Percentiles rank a stretch among this genome's conserved stretches.
Conservation (phyloP, 2,888 invertebrate genomes). For the Orgyia antiqua region DNA sequence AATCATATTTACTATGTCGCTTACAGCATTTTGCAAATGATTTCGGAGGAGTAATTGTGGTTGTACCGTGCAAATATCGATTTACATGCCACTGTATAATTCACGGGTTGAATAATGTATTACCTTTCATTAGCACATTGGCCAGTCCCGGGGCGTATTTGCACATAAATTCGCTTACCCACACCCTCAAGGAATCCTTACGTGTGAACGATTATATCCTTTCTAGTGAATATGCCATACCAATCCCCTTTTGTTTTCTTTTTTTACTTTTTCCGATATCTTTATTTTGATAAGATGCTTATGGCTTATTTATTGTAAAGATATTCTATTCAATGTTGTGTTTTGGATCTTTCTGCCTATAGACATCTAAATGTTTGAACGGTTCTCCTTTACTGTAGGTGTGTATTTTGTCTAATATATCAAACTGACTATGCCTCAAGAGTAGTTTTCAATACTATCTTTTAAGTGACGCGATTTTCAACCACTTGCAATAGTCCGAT, state of each 20-base stretch:
- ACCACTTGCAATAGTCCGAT: too few relatives aligned
- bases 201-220: conserved; percentile 68
- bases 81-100: conserved; percentile 77
- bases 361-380: too few relatives aligned
- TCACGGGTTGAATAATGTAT: conserved; percentile 76
- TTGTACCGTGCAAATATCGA: conserved; percentile 75
- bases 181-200: conserved; percentile 62
- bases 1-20: conserved; percentile 21
- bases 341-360: too few relatives aligned
- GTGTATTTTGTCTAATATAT: too few relatives aligned
- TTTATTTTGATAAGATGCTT: conserved; percentile 7
- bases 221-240: conserved; percentile 41
- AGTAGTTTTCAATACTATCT: too few relatives aligned
- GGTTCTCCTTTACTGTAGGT: too few relatives aligned
- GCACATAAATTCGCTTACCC: conserved; percentile 75
- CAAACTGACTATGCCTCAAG: too few relatives aligned
- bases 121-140: conserved; percentile 77
- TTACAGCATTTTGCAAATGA: conserved; percentile 48
- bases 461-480: too few relatives aligned
- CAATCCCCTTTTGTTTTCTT: conserved; percentile 38
- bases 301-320: conserved; percentile 6
- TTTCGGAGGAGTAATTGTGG: conserved; percentile 60
- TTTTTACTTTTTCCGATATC: conserved; percentile 25
- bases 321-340: too few relatives aligned
- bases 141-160: conserved; percentile 72